These are phyloP conservation scores for Axinella damicornis DNA, from an alignment of 37 sponge, comb jelly and placozoan species.

Conservation along the genomic window DNA sequence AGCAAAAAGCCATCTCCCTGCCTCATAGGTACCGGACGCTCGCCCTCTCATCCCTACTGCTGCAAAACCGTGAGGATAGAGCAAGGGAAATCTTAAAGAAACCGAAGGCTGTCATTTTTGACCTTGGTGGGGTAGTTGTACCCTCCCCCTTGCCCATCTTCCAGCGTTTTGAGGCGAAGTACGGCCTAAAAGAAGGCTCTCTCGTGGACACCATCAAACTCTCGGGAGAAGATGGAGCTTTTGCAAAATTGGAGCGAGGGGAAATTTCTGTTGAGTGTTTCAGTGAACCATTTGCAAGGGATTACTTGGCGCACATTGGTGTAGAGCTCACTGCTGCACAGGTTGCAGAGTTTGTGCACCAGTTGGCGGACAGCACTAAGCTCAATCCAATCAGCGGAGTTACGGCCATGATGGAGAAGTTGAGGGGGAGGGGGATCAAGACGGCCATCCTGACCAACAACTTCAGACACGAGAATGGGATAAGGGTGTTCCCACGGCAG, in stretches of 20 bases:
- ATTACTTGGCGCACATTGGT: constrained; percentile 19
- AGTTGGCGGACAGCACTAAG: constrained; percentile 26
- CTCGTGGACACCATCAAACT: constrained; percentile 50
- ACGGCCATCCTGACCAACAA: constrained; percentile 77
- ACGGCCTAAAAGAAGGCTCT: constrained; percentile 43
- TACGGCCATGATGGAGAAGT: constrained; percentile 7
- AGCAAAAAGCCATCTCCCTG: too few species aligned
- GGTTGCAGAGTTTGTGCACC: constrained; percentile 26
- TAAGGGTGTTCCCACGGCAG: constrained; percentile 35
- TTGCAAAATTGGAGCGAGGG: constrained; percentile 70
- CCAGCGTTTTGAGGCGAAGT: constrained; percentile 47
- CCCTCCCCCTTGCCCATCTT: constrained; percentile 69
- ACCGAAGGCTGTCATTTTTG: constrained; percentile 81
- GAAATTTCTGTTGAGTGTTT: constrained; percentile 57
- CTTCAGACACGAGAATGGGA: constrained; percentile 40
- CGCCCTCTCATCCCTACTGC: too few species aligned
- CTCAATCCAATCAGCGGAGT: constrained; percentile 27
- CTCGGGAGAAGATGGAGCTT: constrained; percentile 55
- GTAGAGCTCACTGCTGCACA: not conserved
- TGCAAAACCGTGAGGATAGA: not conserved
- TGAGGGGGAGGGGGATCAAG: constrained; percentile 46
- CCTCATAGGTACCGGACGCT: too few species aligned
- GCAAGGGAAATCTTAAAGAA: not conserved
- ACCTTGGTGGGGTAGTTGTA: constrained; percentile 74
- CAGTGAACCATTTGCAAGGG: constrained; percentile 36